These are phyloP conservation scores for honey bee (Apis mellifera) DNA, from an alignment of 1,140 invertebrate species.

Conservation along the genomic window Amel_HAv3.1 CM009935.2:11860001-11860500, in stretches of 20 bases:
- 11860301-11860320: conserved; percentile 71
- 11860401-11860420: no score
- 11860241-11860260: conserved; percentile 48
- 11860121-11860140: conserved; percentile 29
- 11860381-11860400: no score
- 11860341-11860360: no score
- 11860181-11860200: conserved; percentile 81
- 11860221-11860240: conserved; percentile 56
- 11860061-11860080: conserved; percentile 3
- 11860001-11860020: conserved; percentile 69
- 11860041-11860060: neutral
- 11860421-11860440: no score
- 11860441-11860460: no score
- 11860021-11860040: conserved; percentile 26
- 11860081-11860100: neutral
- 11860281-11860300: conserved; percentile 36
- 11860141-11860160: conserved; percentile 67
- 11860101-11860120: no score
- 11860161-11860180: conserved; percentile 76
- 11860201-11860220: conserved; percentile 77
- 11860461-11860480: no score
- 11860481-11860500: no score
- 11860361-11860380: no score
- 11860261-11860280: neutral
- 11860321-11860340: no score